Conservation (phyloP, 2,113 vertebrate genomes). For the Gracilinanus agilis region DNA sequence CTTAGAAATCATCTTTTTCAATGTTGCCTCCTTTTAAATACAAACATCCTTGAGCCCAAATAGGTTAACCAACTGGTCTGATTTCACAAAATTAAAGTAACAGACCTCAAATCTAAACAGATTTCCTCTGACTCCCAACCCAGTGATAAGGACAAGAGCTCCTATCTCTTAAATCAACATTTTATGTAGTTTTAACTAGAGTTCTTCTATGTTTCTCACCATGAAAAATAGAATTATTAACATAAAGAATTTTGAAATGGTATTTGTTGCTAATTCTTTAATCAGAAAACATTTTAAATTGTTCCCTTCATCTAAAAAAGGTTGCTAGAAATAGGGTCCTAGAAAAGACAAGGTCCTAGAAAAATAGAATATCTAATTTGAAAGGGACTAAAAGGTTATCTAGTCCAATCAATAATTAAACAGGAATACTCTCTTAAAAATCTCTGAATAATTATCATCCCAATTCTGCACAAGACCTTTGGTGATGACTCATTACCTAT, state of each 20-base stretch:
- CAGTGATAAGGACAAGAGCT: background rate
- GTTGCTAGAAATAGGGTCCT: background rate
- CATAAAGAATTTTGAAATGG: background rate
- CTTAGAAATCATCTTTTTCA: background rate
- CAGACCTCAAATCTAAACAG: background rate
- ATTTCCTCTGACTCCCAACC: background rate
- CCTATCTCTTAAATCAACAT: constrained; percentile 44
- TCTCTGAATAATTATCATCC: background rate
- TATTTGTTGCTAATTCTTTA: background rate
- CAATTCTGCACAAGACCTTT: background rate
- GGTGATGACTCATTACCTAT: background rate
- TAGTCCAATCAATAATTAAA: background rate
- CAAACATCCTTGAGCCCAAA: background rate
- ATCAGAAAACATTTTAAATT: background rate
- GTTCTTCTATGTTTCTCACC: constrained; percentile 36
- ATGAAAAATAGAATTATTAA: constrained; percentile 50
- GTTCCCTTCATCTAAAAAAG: background rate
- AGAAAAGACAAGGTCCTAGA: no score
- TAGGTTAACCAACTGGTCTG: background rate
- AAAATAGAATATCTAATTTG: background rate
- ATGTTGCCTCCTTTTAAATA: background rate
- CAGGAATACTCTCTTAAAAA: background rate
- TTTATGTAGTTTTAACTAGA: constrained; percentile 41
- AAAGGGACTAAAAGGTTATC: background rate
- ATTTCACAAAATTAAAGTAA: background rate